A percentile compares a stretch with the other conserved stretches of the same genome.
These are phyloP conservation scores for Thamnaconus septentrionalis DNA, from an alignment of 2,113 vertebrate species.

Conservation along the genomic window DNA sequence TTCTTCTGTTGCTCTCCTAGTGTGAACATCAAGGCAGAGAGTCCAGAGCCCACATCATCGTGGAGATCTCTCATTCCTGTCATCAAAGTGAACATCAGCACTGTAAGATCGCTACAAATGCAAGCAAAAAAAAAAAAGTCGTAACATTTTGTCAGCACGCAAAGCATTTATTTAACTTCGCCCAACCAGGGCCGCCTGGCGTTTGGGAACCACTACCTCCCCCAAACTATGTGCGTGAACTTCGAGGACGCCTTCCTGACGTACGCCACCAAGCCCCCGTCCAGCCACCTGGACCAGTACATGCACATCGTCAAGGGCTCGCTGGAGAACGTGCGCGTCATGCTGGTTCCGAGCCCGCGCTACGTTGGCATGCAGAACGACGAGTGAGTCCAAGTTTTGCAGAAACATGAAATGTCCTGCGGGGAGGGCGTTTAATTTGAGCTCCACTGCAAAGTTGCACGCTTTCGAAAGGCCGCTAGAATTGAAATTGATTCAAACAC, in stretches of 20 bases:
- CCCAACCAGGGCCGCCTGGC: conserved; percentile 87
- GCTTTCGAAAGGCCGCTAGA: neutral
- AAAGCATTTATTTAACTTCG: neutral
- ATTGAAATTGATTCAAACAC: neutral
- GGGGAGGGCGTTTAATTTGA: neutral
- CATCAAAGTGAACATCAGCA: conserved; percentile 97
- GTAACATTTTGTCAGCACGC: neutral
- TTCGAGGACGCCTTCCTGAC: conserved; percentile 97
- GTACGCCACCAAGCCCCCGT: conserved; percentile 97
- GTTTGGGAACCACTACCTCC: conserved; percentile 96
- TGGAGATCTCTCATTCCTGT: conserved; percentile 98
- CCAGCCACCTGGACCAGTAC: conserved; percentile 95
- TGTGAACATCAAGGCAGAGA: conserved; percentile 89
- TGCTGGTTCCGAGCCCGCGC: conserved; percentile 96
- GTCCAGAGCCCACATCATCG: conserved; percentile 88
- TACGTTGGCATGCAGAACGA: conserved; percentile 94
- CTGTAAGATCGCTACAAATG: conserved; percentile 78
- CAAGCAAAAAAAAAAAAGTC: neutral
- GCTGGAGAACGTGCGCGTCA: conserved; percentile 95
- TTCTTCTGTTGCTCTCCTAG: conserved; percentile 59
- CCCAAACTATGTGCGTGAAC: conserved; percentile 94
- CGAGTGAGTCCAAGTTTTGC: conserved; percentile 81
- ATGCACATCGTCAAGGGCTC: conserved; percentile 99
- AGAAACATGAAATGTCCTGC: neutral
- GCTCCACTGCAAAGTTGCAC: neutral